Evolutionary conservation across 1,140 invertebrate genomes (phyloP).

Genomic region (Globodera rostochiensis): DNA sequence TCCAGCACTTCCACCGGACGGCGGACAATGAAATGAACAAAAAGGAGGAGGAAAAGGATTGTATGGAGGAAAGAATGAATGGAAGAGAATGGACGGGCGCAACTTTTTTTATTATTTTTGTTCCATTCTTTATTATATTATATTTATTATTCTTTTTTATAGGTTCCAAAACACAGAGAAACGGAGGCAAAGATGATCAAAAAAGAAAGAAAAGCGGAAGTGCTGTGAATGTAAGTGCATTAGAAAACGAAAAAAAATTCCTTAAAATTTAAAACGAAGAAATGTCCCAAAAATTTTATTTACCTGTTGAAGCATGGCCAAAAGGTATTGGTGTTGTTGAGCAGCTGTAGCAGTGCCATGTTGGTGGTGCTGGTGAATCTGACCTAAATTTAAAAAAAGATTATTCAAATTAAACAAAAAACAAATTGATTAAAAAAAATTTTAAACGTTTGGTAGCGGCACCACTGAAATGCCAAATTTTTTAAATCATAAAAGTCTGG

Average conservation of each 20-base stretch:
- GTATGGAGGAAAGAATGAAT: not conserved
- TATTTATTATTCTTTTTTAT: too few relatives aligned
- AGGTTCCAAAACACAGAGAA: too few relatives aligned
- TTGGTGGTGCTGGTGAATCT: not conserved
- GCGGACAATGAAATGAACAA: not conserved
- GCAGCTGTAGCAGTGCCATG: not conserved
- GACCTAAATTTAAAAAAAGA: too few relatives aligned
- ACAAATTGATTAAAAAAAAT: not conserved
- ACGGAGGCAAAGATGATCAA: too few relatives aligned
- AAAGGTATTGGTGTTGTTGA: not conserved
- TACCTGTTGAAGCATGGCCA: not conserved
- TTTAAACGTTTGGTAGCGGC: not conserved
- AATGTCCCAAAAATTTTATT: not conserved
- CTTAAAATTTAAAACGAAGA: not conserved
- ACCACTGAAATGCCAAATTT: too few relatives aligned
- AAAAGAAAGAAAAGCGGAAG: not conserved
- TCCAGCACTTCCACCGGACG: not conserved
- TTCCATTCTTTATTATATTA: too few relatives aligned
- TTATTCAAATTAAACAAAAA: not conserved
- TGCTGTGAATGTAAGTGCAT: not conserved
- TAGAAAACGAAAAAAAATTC: not conserved
- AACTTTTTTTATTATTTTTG: too few relatives aligned
- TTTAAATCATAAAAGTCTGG: not conserved
- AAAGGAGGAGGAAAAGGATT: not conserved
- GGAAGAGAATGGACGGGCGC: too few relatives aligned